phyloP scores from a whole-genome alignment of 1,140 invertebrate genomes.

The Conus betulinus region DNA sequence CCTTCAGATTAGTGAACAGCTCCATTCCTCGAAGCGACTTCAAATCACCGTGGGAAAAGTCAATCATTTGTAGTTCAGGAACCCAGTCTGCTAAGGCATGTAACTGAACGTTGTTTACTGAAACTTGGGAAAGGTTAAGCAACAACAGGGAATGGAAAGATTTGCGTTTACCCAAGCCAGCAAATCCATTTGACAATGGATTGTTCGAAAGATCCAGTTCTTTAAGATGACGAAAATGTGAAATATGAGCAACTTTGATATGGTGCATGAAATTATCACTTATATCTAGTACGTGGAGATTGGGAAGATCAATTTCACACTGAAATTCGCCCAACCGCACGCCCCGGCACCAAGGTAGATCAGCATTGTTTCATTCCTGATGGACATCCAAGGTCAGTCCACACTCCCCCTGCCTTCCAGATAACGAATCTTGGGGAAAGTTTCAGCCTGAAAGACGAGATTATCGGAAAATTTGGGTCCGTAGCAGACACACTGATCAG shows the following conservation, averaged over 20 bases:
- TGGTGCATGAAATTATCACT: slow-evolving; percentile 30
- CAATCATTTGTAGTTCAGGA: neutral
- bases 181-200: slow-evolving; percentile 1
- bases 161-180: neutral
- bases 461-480: neutral
- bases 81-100: neutral
- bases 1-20: neutral
- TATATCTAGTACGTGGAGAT: slow-evolving; percentile 17
- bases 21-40: neutral
- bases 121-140: neutral
- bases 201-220: slow-evolving; percentile 32
- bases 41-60: neutral
- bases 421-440: neutral
- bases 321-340: slow-evolving; percentile 4
- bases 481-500: slow-evolving; percentile 48
- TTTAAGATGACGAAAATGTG: slow-evolving; percentile 16
- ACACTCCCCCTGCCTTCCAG: neutral
- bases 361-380: neutral
- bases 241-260: neutral
- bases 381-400: neutral
- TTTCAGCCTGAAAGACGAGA: neutral
- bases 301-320: neutral
- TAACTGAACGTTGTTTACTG: neutral
- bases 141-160: neutral
- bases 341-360: neutral